These are phyloP conservation scores for Neoarius graeffei DNA, from an alignment of 2,113 vertebrate species.

Conservation along the genomic window DNA sequence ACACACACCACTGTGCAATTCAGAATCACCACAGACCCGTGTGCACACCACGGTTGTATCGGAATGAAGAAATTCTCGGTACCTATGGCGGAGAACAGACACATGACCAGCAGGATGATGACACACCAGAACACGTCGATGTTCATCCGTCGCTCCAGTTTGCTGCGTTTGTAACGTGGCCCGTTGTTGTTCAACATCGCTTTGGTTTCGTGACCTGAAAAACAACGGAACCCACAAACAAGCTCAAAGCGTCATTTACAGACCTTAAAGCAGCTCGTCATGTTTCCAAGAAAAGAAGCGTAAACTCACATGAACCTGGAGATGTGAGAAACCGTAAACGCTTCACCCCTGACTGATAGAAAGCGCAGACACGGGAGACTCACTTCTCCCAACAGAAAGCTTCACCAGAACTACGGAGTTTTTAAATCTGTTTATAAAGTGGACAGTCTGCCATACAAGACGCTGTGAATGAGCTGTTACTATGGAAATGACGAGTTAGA, in stretches of 20 bases:
- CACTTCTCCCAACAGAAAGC: background rate
- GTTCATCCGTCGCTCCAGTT: constrained; percentile 96
- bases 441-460: no score
- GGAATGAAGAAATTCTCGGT: constrained; percentile 52
- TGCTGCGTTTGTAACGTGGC: constrained; percentile 95
- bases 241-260: background rate
- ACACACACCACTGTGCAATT: background rate
- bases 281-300: background rate
- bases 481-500: background rate
- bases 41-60: background rate
- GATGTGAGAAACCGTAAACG: background rate
- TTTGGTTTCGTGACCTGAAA: constrained; percentile 94
- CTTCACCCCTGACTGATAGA: no score
- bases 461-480: background rate
- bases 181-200: constrained; percentile 97
- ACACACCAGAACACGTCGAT: constrained; percentile 95
- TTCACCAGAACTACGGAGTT: no score
- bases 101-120: constrained; percentile 92
- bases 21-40: background rate
- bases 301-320: background rate
- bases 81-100: constrained; percentile 90
- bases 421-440: background rate
- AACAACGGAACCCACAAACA: background rate
- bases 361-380: background rate
- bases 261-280: background rate